Evolutionary conservation across 2,113 vertebrate genomes (phyloP), one percentile per base, ranked within the genome.

Genomic region (Oncorhynchus tshawytscha): DNA sequence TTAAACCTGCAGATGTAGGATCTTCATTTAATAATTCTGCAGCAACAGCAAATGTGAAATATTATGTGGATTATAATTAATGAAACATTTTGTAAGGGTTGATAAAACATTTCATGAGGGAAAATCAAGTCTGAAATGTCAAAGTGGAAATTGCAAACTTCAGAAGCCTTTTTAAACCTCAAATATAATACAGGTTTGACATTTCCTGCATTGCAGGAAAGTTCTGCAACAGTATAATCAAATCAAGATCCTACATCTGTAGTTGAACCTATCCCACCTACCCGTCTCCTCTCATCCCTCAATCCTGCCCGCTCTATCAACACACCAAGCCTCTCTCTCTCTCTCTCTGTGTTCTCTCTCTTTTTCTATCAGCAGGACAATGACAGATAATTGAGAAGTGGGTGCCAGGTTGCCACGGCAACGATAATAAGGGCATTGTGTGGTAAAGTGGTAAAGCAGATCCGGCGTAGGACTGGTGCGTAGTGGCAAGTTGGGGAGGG

Each of bases 391-490:
- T 78, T 90, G 84, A 74, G 82, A 81, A 88, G 81, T 78, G 64
- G 91, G 90, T 91, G 74, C 91, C 89, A 51, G 64, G 91, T 91
- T 91, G 74, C 91, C 89, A 57, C 77, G 85, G 90, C 76, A 88
- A 92, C 91, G 81, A 88, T 82, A 87, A 90, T 84, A 67, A 91
- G 87, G 89, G 84, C 87, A 90, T 82, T 78, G 89, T 77, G 34
- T 80, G 74, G 82, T 83, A 86, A 90, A 90, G 88, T 75, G 71
- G 76, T 73, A 77, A 45, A 78, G 80, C 66, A 67, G 77, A 79
- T 67, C 75, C 51, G 78, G 84, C 79, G 68, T 86, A 77, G 81
- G 73, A 67, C 48, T 65, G 73, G 79, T 78, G 79, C 16, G 25
- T 76, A 77, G 81, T 76, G 70, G 74, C 73, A 66, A 78, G 60